Evolutionary conservation across 2,113 vertebrate species (phyloP).

Genomic region (Excalfactoria chinensis): DNA sequence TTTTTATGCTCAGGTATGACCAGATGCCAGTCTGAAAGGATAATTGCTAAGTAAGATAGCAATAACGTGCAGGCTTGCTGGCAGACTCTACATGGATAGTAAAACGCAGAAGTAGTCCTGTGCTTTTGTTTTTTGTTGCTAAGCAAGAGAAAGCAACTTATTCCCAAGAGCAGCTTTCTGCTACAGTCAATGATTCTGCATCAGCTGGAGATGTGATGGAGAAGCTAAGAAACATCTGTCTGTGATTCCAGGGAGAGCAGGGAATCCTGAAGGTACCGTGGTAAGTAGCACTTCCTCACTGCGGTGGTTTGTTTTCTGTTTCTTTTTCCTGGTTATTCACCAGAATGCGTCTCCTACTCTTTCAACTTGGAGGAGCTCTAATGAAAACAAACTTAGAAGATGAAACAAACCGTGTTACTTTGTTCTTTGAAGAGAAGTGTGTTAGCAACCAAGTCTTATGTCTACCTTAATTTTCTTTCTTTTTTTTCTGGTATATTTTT

Average conservation of each 20-base stretch:
- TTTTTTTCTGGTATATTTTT: background rate
- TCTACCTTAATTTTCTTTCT: background rate
- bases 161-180: background rate
- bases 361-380: background rate
- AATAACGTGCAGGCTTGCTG: background rate
- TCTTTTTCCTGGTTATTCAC: background rate
- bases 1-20: background rate
- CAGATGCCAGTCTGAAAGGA: background rate
- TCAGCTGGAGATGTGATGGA: background rate
- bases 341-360: background rate
- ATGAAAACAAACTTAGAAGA: background rate
- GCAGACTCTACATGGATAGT: background rate
- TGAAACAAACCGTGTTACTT: background rate
- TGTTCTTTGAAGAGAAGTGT: slow-evolving; percentile 8
- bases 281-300: background rate
- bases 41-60: background rate
- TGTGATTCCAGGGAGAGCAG: background rate
- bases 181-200: background rate
- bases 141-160: background rate
- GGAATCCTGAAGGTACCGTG: background rate
- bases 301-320: background rate
- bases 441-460: background rate
- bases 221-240: background rate
- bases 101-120: background rate
- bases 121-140: background rate